phyloP scores from a whole-genome alignment of 1,140 invertebrate species.

The Trachymyrmex cornetzi region DNA sequence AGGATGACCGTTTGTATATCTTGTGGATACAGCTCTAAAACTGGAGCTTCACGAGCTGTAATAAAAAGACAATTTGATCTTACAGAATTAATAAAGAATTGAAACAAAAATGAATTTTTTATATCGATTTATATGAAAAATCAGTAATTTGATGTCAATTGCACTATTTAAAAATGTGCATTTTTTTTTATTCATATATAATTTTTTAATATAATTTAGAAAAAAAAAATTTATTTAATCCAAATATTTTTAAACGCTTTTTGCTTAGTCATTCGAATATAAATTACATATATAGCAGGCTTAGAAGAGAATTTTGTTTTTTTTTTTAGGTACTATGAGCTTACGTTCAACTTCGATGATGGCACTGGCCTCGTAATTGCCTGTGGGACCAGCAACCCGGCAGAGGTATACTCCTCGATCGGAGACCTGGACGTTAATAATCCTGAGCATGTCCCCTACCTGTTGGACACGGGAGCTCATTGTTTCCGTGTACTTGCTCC shows the following conservation, averaged over 20 bases:
- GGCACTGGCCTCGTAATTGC: conserved; percentile 89
- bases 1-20: conserved; percentile 88
- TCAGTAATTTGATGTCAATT: not conserved
- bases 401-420: conserved; percentile 95
- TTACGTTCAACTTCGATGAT: conserved; percentile 95
- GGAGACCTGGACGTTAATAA: conserved; percentile 90
- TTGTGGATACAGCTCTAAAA: conserved; percentile 92
- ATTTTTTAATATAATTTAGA: not conserved
- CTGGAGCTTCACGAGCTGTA: conserved; percentile 92
- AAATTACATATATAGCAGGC: not conserved
- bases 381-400: conserved; percentile 88
- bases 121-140: not conserved
- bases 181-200: not conserved
- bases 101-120: not conserved
- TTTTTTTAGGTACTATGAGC: not conserved
- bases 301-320: not conserved
- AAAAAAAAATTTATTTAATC: not conserved
- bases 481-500: conserved; percentile 91
- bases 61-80: not conserved
- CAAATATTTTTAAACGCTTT: not conserved
- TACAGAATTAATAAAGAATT: not conserved
- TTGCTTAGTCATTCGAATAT: not conserved
- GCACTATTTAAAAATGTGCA: too few species aligned
- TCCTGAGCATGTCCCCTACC: conserved; percentile 90
- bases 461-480: conserved; percentile 89